phyloP scores from a whole-genome alignment of 2,888 invertebrate genomes.

The Dorcus parallelipipedus region DNA sequence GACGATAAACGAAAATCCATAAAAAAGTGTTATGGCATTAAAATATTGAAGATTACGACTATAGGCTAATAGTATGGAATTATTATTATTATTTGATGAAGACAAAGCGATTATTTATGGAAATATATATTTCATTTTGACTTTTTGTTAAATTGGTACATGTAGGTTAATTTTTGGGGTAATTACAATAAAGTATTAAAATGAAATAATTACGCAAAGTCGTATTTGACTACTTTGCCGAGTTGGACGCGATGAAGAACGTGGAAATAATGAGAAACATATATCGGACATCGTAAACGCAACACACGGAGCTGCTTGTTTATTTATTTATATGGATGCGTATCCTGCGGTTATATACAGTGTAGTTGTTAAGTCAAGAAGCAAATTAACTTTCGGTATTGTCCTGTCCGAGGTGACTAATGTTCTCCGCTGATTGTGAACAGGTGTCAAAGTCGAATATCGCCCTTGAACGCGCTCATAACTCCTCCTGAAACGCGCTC shows the following conservation, averaged over 20 bases:
- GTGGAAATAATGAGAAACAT: conserved; percentile 1
- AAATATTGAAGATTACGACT: too few relatives aligned
- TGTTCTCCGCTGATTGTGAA: conserved; percentile 33
- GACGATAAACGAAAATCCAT: too few relatives aligned
- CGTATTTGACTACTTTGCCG: too few relatives aligned
- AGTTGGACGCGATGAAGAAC: background rate
- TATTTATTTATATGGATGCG: conserved; percentile 11
- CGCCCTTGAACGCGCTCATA: conserved; percentile 21
- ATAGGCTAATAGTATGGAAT: too few relatives aligned
- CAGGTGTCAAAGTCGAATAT: conserved; percentile 38
- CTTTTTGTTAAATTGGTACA: too few relatives aligned
- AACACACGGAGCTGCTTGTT: conserved; percentile 7
- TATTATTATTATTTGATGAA: too few relatives aligned
- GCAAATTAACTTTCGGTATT: conserved; percentile 47
- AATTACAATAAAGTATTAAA: too few relatives aligned
- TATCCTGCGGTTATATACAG: conserved; percentile 13
- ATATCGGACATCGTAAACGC: background rate
- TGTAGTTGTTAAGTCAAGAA: conserved; percentile 40
- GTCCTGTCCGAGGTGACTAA: conserved; percentile 44
- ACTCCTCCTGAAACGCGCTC: background rate
- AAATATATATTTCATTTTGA: too few relatives aligned
- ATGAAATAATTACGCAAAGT: too few relatives aligned
- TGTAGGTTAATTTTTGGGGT: too few relatives aligned
- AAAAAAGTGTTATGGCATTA: too few relatives aligned
- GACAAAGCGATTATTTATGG: too few relatives aligned